phyloP scores from a whole-genome alignment of 2,113 vertebrate species.

The Panthera uncia region DNA sequence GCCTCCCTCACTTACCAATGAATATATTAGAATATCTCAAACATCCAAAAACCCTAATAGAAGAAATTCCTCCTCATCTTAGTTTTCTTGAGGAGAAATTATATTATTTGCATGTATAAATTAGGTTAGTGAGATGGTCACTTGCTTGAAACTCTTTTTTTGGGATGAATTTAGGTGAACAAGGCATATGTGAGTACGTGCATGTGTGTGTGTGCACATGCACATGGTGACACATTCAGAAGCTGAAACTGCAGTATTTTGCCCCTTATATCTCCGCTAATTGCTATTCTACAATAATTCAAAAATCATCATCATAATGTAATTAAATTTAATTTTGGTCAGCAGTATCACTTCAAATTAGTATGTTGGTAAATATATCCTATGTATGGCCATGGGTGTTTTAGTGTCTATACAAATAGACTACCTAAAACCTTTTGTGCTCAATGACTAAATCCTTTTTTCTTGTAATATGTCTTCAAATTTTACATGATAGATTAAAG shows the following conservation, averaged over 20 bases:
- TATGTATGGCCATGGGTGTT: neutral
- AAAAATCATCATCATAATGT: neutral
- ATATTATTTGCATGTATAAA: neutral
- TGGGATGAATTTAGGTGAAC: neutral
- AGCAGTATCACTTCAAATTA: neutral
- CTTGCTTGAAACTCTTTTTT: neutral
- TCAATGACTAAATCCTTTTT: neutral
- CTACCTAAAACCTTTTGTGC: neutral
- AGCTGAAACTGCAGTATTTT: neutral
- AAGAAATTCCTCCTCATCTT: neutral
- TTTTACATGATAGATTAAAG: neutral
- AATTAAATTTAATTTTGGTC: neutral
- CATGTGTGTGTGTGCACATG: fast-evolving
- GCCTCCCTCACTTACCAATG: neutral
- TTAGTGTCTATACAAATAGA: neutral
- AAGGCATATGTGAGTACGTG: fast-evolving
- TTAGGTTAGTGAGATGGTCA: neutral
- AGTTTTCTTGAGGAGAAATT: neutral
- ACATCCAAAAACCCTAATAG: neutral
- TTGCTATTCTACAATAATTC: neutral
- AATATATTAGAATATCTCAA: neutral
- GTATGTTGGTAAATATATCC: neutral
- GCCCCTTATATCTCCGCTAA: neutral
- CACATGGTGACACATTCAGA: neutral
- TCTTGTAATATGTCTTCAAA: neutral